These are phyloP conservation scores for Melanostigma gelatinosum DNA, from an alignment of 2,113 vertebrate genomes.

Conservation along the genomic window DNA sequence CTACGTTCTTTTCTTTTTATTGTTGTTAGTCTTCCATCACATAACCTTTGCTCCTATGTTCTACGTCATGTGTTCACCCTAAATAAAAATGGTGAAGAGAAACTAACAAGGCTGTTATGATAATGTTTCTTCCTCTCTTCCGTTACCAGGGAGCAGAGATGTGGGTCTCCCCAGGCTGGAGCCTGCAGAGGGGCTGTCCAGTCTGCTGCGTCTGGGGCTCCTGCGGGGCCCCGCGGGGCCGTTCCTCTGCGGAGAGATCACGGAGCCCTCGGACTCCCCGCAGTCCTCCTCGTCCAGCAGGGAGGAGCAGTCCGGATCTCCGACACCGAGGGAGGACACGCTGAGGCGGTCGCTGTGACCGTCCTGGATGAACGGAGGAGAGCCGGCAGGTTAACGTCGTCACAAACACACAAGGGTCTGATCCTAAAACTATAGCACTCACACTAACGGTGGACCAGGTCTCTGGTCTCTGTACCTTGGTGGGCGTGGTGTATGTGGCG, in stretches of 20 bases:
- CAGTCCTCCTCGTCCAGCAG: slow-evolving; percentile 88
- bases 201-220: slow-evolving; percentile 78
- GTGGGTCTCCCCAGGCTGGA: slow-evolving; percentile 76
- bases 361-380: slow-evolving; percentile 84
- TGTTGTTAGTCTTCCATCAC: too few relatives aligned
- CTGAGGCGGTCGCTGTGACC: slow-evolving; percentile 89
- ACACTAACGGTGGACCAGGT: neutral
- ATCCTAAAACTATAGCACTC: neutral
- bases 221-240: slow-evolving; percentile 76
- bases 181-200: slow-evolving; percentile 86
- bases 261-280: slow-evolving; percentile 81
- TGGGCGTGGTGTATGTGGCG: slow-evolving; percentile 86
- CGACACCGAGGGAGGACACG: slow-evolving; percentile 88
- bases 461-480: slow-evolving; percentile 78
- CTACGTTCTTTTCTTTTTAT: too few relatives aligned
- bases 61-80: too few relatives aligned
- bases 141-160: slow-evolving; percentile 59
- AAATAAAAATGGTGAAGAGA: too few relatives aligned
- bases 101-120: too few relatives aligned
- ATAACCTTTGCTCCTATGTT: too few relatives aligned
- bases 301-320: slow-evolving; percentile 89
- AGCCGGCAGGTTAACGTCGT: neutral
- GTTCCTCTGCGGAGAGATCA: slow-evolving; percentile 84
- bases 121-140: too few relatives aligned
- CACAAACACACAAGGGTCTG: neutral